Percentiles rank a stretch among this genome's conserved stretches.
phyloP scores from a whole-genome alignment of 2,888 invertebrate species.

The Andricus curvator region DNA sequence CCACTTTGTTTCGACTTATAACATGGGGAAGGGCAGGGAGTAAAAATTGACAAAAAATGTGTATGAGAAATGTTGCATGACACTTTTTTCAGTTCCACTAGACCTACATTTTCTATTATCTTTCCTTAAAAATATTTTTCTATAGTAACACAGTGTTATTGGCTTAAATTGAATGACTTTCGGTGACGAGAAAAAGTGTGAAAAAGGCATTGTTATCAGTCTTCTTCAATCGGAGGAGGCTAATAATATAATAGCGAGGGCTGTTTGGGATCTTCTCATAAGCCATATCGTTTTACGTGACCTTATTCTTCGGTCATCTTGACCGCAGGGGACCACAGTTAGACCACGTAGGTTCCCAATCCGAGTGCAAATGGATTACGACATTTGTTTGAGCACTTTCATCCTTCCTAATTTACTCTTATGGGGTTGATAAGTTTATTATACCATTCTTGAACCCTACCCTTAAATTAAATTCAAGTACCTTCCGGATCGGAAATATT shows the following conservation, averaged over 20 bases:
- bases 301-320: constrained; percentile 34
- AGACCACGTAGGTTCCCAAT: not conserved
- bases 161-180: not conserved
- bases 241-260: constrained; percentile 38
- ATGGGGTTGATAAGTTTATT: constrained; percentile 1
- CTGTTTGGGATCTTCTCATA: constrained; percentile 49
- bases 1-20: too few species aligned
- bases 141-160: not conserved
- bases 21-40: too few species aligned
- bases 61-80: too few species aligned
- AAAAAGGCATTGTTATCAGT: not conserved
- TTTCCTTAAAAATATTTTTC: too few species aligned
- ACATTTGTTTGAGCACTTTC: constrained; percentile 7
- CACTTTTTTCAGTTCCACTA: too few species aligned
- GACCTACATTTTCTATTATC: too few species aligned
- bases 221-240: constrained; percentile 37
- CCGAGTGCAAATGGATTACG: constrained; percentile 12
- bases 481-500: not conserved
- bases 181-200: not conserved
- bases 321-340: constrained; percentile 19
- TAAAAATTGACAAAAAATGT: too few species aligned
- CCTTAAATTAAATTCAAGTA: not conserved
- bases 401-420: constrained; percentile 18
- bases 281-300: constrained; percentile 51
- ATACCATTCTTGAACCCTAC: not conserved